Base-by-base conservation (phyloP, 1,140 invertebrate genomes). In the Papilio machaon region DNA sequence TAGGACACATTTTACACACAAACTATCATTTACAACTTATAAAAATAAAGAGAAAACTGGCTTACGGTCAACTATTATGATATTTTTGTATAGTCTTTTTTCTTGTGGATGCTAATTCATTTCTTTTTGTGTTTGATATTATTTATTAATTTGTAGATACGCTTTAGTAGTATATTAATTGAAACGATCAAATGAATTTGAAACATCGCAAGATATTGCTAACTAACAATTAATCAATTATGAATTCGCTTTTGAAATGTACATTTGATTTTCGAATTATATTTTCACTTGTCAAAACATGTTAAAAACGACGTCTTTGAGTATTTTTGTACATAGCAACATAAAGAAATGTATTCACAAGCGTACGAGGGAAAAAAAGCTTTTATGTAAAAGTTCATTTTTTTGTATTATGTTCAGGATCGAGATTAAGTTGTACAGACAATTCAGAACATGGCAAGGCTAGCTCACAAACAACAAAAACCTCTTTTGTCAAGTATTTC, bases 391-490 rank as follows among this genome's bases (percentile, higher is more conserved):
- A 67, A 38, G 6, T 15, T 15, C 64, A 38, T 30, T 17, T 23
- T 67, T 70, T 38, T 64, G 10, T 64, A 1, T 64, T 70, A 38
- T 70, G 23, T 38, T 70, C 23, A 35, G 64, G 64, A 70, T 70
- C 64, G 64, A 70, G 30, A 70, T 38, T 70, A 70, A 70, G 64
- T 70, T 38, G 64, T 70, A 35, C 64, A 70, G 64, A 70, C 64
- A 35, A 70, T 70, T 70, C 64, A 70, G 23, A 70, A 35, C 64
- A 70, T 70, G 64, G 64, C 15, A 70, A 70, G 64, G 64, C 64
- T 70, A 70, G 64, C 64, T 70, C 64, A 70, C 64, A 70, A 70
- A 70, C 30, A 64, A 35, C 64, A 70, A 70, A 67, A 70, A 70
- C 64, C 64, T 70, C 64, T 70, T 70, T 70, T 70, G 64, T 70